phyloP scores from a whole-genome alignment of 2,888 invertebrate species.

The Bellardia bayeri region DNA sequence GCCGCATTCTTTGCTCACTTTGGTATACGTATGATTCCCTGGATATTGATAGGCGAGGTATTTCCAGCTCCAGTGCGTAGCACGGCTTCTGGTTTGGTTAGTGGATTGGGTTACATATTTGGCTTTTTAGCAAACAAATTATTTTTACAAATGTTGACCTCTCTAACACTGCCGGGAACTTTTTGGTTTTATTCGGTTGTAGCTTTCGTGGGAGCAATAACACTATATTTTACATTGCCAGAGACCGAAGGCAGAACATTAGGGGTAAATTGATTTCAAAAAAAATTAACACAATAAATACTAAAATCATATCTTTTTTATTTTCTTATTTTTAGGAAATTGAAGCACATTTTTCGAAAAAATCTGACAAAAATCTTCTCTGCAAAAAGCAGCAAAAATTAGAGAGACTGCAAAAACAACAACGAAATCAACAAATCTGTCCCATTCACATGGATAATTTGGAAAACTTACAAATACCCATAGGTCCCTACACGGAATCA shows the following conservation, averaged over 20 bases:
- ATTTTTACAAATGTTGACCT: constrained; percentile 88
- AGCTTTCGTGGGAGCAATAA: constrained; percentile 87
- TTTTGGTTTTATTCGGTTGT: constrained; percentile 89
- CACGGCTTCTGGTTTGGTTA: constrained; percentile 89
- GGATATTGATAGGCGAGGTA: constrained; percentile 93
- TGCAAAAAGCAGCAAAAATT: constrained; percentile 75
- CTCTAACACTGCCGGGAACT: constrained; percentile 88
- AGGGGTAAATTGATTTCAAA: constrained; percentile 77
- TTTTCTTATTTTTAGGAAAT: constrained; percentile 79
- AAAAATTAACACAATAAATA: neutral
- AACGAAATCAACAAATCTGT: constrained; percentile 42
- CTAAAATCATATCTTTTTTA: neutral
- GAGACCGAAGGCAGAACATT: constrained; percentile 93
- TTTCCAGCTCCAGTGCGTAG: constrained; percentile 89
- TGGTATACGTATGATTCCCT: constrained; percentile 89
- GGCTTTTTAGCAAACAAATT: constrained; percentile 91
- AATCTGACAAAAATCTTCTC: constrained; percentile 79
- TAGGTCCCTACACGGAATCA: constrained; percentile 76
- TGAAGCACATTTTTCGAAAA: constrained; percentile 82
- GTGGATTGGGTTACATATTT: constrained; percentile 90
- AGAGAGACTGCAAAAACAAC: constrained; percentile 62
- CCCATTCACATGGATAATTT: constrained; percentile 77
- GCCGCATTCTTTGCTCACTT: constrained; percentile 89
- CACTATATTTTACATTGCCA: constrained; percentile 89
- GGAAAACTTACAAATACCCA: constrained; percentile 78